Percentiles rank a stretch among this genome's conserved stretches.
Conservation (phyloP, 2,113 vertebrate species). For the Myotis yumanensis region DNA sequence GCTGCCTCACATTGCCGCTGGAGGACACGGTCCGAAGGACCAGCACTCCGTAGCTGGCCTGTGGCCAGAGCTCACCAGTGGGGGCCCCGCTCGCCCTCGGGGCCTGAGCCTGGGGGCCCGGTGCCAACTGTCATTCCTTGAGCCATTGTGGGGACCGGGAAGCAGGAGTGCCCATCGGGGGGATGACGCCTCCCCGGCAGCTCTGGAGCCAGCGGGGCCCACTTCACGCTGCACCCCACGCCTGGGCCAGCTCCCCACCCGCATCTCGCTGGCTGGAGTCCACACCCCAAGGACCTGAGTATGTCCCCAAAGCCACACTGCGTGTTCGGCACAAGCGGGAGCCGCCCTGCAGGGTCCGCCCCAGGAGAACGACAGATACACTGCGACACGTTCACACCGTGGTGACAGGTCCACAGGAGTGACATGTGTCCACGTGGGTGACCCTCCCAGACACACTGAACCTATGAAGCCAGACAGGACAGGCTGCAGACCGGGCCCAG, state of each 20-base stretch:
- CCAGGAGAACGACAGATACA: fast-evolving
- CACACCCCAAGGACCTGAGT: fast-evolving
- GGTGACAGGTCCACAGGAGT: too few species aligned
- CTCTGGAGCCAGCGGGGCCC: background rate
- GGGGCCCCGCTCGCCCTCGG: background rate
- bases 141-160: background rate
- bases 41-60: fast-evolving
- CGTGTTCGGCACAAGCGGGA: fast-evolving
- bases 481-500: fast-evolving
- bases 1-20: fast-evolving
- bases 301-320: fast-evolving
- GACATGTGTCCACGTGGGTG: fast-evolving
- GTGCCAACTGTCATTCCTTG: fast-evolving
- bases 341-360: fast-evolving
- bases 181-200: fast-evolving
- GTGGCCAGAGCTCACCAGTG: fast-evolving
- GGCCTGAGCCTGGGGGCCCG: background rate
- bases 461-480: background rate
- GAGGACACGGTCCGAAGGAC: fast-evolving
- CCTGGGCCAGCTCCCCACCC: background rate
- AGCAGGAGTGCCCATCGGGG: fast-evolving
- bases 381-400: fast-evolving
- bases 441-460: fast-evolving
- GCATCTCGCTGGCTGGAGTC: fast-evolving
- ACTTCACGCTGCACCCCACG: fast-evolving